Conservation (phyloP, 1,140 invertebrate genomes). For the Drosophila sulfurigaster region DNA sequence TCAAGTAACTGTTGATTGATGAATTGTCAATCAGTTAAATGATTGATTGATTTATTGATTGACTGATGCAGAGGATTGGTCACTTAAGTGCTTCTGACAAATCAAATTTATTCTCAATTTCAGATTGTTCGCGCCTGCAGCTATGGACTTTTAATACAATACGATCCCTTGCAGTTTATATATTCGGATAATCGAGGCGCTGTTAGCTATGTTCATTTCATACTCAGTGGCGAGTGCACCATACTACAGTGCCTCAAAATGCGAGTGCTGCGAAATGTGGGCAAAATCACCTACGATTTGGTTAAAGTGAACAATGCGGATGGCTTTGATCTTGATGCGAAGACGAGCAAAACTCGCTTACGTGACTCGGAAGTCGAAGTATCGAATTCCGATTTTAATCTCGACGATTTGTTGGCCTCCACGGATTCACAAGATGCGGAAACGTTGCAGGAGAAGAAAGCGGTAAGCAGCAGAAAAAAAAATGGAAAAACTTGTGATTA, state of each 20-base stretch:
- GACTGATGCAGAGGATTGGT: too few species aligned
- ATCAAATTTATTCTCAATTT: not conserved
- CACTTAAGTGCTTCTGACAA: too few species aligned
- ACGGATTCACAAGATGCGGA: constrained; percentile 34
- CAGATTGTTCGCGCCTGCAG: constrained; percentile 68
- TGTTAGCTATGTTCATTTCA: constrained; percentile 69
- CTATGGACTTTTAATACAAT: constrained; percentile 60
- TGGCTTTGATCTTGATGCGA: not conserved
- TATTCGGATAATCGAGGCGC: constrained; percentile 69
- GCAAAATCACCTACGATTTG: constrained; percentile 27
- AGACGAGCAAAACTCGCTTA: not conserved
- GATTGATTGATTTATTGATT: too few species aligned
- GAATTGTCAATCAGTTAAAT: too few species aligned
- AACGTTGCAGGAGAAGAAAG: constrained; percentile 3
- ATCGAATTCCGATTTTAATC: constrained; percentile 1
- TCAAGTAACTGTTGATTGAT: too few species aligned
- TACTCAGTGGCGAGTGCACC: constrained; percentile 79
- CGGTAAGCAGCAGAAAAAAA: not conserved
- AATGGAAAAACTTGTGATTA: not conserved
- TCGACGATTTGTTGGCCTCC: constrained; percentile 28
- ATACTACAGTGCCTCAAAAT: constrained; percentile 80
- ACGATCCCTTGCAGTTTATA: constrained; percentile 70
- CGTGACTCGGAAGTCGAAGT: not conserved
- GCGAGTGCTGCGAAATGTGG: constrained; percentile 37
- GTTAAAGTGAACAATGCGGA: not conserved